Conservation (phyloP, 2,888 invertebrate genomes). For the Eilema sororculum region DNA sequence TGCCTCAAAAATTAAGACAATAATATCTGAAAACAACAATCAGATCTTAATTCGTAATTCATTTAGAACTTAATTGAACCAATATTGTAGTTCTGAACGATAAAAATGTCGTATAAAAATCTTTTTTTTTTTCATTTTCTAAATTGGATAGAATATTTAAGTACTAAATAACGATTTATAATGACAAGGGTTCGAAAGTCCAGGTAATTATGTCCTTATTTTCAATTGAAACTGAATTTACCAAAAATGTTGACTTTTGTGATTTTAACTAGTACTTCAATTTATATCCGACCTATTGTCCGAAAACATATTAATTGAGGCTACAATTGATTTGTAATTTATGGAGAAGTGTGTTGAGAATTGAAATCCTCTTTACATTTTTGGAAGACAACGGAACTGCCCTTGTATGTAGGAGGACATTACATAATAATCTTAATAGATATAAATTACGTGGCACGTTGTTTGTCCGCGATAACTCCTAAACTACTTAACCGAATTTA, state of each 20-base stretch:
- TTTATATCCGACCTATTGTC: background rate
- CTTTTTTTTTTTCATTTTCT: background rate
- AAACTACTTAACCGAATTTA: too few species aligned
- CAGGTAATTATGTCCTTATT: background rate
- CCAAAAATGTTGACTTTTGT: background rate
- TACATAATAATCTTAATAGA: too few species aligned
- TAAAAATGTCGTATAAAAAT: background rate
- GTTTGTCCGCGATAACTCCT: too few species aligned
- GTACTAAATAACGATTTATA: background rate
- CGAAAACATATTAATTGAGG: background rate
- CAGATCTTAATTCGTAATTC: too few species aligned
- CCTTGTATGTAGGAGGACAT: too few species aligned
- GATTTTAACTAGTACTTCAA: background rate
- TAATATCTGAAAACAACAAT: too few species aligned
- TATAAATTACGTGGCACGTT: too few species aligned
- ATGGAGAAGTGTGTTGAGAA: background rate
- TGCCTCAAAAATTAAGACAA: too few species aligned
- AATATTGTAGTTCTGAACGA: too few species aligned
- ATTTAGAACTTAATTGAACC: too few species aligned
- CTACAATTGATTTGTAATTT: background rate
- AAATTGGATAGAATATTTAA: too few species aligned
- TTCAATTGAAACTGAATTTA: background rate
- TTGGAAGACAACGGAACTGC: background rate
- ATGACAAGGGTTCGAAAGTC: background rate
- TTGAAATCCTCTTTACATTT: background rate